Conservation (phyloP, 1,140 invertebrate genomes). For the Zophobas morio region DNA sequence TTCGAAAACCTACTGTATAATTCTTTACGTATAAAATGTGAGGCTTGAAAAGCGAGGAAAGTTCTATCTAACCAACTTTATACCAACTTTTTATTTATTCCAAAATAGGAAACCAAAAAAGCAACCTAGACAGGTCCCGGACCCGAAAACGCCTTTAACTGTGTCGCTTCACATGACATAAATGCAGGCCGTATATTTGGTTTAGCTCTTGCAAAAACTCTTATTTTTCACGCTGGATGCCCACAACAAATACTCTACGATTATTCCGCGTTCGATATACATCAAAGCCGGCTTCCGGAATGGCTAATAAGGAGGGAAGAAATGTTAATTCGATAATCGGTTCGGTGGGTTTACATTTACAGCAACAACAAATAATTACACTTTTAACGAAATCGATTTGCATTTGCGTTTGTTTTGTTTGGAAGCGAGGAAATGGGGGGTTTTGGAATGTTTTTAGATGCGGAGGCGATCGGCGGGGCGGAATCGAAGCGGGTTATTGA, state of each 20-base stretch:
- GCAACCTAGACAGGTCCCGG: too few relatives aligned
- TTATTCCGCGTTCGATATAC: conserved; percentile 47
- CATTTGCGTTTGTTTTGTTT: conserved; percentile 8
- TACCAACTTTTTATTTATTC: too few relatives aligned
- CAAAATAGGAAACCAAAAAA: too few relatives aligned
- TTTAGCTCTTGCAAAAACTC: too few relatives aligned
- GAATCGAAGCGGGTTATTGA: conserved; percentile 6
- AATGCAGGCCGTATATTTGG: too few relatives aligned
- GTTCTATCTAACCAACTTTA: too few relatives aligned
- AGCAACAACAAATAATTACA: conserved; percentile 49
- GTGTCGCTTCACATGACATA: too few relatives aligned
- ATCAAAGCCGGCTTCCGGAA: conserved; percentile 51
- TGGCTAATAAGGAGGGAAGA: conserved; percentile 52
- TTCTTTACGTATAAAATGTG: too few relatives aligned
- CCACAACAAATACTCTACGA: neutral
- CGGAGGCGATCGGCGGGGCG: neutral
- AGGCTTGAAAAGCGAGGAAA: too few relatives aligned
- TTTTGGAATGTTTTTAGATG: neutral
- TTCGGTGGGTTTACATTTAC: conserved; percentile 50
- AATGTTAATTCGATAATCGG: conserved; percentile 53
- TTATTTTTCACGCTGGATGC: conserved; percentile 15
- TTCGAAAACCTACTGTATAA: too few relatives aligned
- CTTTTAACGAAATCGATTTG: conserved; percentile 43
- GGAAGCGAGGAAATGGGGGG: too few relatives aligned
- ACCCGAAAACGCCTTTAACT: too few relatives aligned